Evolutionary conservation across 1,140 invertebrate species (phyloP).

Genomic region (Parasteatoda tepidariorum): DNA sequence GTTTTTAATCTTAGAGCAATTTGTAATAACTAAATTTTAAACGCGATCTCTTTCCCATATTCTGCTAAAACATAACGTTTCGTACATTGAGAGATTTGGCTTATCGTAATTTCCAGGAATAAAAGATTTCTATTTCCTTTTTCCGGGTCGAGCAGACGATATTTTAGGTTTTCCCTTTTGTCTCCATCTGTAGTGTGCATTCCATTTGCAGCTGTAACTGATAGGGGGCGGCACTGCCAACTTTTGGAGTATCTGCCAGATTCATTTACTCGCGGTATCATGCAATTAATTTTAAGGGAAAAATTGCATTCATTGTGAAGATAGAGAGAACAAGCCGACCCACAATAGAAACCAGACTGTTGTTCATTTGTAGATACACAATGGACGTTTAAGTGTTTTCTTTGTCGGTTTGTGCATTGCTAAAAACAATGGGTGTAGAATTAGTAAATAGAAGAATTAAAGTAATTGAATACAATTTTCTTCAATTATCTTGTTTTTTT

Average conservation of each 20-base stretch:
- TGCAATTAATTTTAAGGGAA: conserved; percentile 24
- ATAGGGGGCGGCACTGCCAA: conserved; percentile 14
- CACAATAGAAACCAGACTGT: not conserved
- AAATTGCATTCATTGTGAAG: conserved; percentile 32
- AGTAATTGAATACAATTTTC: not conserved
- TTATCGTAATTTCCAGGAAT: conserved; percentile 54
- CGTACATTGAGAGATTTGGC: not conserved
- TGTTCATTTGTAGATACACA: not conserved
- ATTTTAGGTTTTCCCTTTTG: conserved; percentile 49
- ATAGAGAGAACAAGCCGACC: not conserved
- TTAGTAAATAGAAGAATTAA: not conserved
- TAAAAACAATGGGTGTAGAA: conserved; percentile 26
- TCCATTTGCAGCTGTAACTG: not conserved
- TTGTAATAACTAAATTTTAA: conserved; percentile 30
- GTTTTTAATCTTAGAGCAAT: conserved; percentile 40
- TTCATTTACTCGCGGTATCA: not conserved
- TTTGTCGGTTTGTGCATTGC: conserved; percentile 25
- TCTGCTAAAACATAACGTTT: not conserved
- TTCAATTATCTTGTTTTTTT: too few relatives aligned
- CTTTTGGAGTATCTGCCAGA: conserved; percentile 38
- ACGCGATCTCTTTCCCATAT: not conserved
- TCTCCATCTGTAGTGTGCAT: conserved; percentile 6
- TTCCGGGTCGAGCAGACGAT: conserved; percentile 29
- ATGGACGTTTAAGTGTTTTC: conserved; percentile 30
- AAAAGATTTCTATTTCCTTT: conserved; percentile 59